Percentiles rank a stretch among this genome's conserved stretches.
Conservation (phyloP, 2,888 invertebrate genomes). For the Cartodere bifasciata region DNA sequence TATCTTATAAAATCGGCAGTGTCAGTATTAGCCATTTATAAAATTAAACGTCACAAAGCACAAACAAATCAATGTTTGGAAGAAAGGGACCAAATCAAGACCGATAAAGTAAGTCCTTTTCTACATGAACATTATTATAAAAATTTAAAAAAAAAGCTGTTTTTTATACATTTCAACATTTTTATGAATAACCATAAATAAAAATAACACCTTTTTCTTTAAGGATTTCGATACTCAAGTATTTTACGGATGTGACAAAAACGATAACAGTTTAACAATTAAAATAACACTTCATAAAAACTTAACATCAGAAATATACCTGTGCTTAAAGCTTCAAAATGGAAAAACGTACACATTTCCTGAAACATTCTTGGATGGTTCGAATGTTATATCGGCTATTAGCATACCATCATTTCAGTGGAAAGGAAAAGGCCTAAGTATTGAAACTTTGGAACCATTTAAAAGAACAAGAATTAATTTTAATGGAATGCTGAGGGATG, state of each 20-base stretch:
- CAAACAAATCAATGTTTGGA: no score
- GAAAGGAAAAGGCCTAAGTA: slow-evolving; percentile 45
- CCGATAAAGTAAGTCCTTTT: no score
- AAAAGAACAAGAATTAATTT: slow-evolving; percentile 49
- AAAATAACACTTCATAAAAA: slow-evolving; percentile 40
- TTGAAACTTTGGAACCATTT: slow-evolving; percentile 49
- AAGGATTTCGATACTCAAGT: slow-evolving; percentile 34
- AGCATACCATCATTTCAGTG: slow-evolving; percentile 39
- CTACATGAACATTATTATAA: no score
- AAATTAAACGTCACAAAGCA: no score
- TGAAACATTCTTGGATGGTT: slow-evolving; percentile 27
- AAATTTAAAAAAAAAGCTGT: no score
- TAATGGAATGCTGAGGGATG: slow-evolving; percentile 51
- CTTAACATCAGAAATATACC: slow-evolving; percentile 41
- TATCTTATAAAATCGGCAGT: no score
- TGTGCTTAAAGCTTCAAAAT: slow-evolving; percentile 37
- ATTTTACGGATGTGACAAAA: slow-evolving; percentile 42
- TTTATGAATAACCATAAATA: no score
- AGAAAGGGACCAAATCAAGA: no score
- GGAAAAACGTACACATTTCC: slow-evolving; percentile 38
- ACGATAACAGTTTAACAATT: slow-evolving; percentile 43
- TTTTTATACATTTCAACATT: no score
- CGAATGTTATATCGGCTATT: slow-evolving; percentile 27
- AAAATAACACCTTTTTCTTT: slow-evolving; percentile 14
- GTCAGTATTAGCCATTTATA: no score